Evolutionary conservation across 2,888 invertebrate species (phyloP), one percentile per base, ranked within the genome.

Genomic region (Argyresthia goedartella): DNA sequence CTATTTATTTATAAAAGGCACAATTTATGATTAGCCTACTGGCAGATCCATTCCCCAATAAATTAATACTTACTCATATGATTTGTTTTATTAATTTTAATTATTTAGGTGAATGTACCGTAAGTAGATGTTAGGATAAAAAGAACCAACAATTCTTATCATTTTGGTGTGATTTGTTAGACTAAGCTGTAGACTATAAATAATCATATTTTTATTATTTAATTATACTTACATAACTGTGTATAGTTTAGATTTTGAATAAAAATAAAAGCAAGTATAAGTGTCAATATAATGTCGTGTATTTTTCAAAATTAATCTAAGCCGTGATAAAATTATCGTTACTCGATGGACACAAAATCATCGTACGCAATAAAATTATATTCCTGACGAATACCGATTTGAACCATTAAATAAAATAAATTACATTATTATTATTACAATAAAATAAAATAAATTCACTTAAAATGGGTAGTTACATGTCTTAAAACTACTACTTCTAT

Each of bases 121-220:
- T 39, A 39, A 66, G 61, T 74, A 62, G 66, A 64, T 69, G 66
- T 72, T 71, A 73, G 66, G 60, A 58, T 62, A 68, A 61, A 72
- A 64, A 59, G 65, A 67, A 68, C 64, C 68, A 65, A 65, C 60
- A 59, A 60, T 58, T 63, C 25, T 67, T 68, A 65, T 67, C 59
- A 60, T 65, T n/a, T n/a, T 63, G 59, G 71, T 73, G 75, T 76
- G 74, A 70, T 66, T 58, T 14, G 54, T 59, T 69, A 66, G 65
- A 74, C 71, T 71, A 74, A 74, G 73, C 15, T n/a, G 8, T 14
- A 44, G n/a, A 44, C 4, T 14, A 43, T 43, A 13, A 13, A 44
- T 44, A 44, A 15, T n/a, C 13, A 14, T 44, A 44, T 44, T 44
- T 39, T 44, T 44, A 14, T 44, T 14, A 44, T 44, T 44, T 9